phyloP scores from a whole-genome alignment of 2,113 vertebrate species.

The Aphelocoma coerulescens region DNA sequence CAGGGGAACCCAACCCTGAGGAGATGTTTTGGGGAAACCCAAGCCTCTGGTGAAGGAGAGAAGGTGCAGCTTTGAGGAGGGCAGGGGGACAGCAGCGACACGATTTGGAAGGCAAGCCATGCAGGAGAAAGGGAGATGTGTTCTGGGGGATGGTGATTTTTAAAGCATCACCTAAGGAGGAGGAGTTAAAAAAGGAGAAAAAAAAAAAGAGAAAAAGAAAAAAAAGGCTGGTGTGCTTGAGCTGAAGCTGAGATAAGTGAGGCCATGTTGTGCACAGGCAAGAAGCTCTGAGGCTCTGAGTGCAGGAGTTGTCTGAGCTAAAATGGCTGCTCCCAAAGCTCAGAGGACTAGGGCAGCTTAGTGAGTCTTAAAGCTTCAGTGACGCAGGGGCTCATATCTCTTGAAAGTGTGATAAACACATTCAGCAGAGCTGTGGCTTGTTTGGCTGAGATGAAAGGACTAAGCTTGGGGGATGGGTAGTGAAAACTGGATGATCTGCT shows the following conservation, averaged over 20 bases:
- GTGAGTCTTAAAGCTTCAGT: constrained; percentile 86
- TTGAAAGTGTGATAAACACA: constrained; percentile 90
- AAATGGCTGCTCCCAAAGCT: constrained; percentile 97
- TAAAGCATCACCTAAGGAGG: constrained; percentile 77
- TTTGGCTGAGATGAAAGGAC: constrained; percentile 82
- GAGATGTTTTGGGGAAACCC: constrained; percentile 49
- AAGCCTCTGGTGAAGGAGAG: constrained; percentile 18
- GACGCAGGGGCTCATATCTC: constrained; percentile 83
- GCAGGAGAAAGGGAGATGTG: constrained; percentile 13
- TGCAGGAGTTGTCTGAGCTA: constrained; percentile 80
- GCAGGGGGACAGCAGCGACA: constrained; percentile 20
- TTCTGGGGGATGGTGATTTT: constrained; percentile 36
- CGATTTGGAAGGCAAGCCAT: constrained; percentile 4
- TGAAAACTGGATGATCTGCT: constrained; percentile 78
- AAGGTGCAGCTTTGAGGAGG: constrained; percentile 49
- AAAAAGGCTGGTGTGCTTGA: constrained; percentile 63
- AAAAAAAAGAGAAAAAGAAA: neutral
- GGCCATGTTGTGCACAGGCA: constrained; percentile 90
- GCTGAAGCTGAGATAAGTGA: constrained; percentile 84
- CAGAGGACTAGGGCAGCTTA: constrained; percentile 90
- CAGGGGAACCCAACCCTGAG: constrained; percentile 49
- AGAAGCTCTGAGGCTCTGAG: constrained; percentile 77
- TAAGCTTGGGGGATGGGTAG: constrained; percentile 79
- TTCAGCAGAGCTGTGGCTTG: constrained; percentile 85
- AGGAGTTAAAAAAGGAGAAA: neutral